These are phyloP conservation scores for Amaurobius ferox DNA, from an alignment of 2,888 invertebrate species.

Conservation along the genomic window DNA sequence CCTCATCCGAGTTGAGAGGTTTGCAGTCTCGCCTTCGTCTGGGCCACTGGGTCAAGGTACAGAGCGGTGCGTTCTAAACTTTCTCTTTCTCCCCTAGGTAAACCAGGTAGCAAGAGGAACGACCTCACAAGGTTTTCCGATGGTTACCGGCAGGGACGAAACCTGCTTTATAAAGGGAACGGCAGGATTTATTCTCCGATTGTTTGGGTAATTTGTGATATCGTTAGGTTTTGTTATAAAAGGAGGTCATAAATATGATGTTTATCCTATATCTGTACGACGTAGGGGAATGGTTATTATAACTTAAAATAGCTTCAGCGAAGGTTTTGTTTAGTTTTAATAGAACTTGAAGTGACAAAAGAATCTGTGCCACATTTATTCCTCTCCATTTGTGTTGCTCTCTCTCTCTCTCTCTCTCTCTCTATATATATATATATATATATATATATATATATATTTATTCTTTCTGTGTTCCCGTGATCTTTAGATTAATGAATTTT, in stretches of 20 bases:
- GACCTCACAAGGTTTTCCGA: not conserved
- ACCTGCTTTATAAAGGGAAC: not conserved
- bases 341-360: too few species aligned
- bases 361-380: too few species aligned
- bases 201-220: not conserved
- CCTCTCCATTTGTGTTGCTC: too few species aligned
- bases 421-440: too few species aligned
- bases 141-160: not conserved
- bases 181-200: not conserved
- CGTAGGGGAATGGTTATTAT: not conserved
- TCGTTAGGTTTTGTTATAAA: not conserved
- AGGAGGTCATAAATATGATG: not conserved
- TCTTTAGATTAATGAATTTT: too few species aligned
- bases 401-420: too few species aligned
- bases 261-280: not conserved
- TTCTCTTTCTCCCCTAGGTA: conserved; percentile 28
- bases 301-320: not conserved
- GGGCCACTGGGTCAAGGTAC: conserved; percentile 63
- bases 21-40: conserved; percentile 40
- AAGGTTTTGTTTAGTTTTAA: not conserved
- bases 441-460: too few species aligned
- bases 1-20: not conserved
- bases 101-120: not conserved
- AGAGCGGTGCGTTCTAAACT: conserved; percentile 20
- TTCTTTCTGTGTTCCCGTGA: too few species aligned